Conservation (phyloP, 2,113 vertebrate genomes). For the Opisthocomus hoazin region DNA sequence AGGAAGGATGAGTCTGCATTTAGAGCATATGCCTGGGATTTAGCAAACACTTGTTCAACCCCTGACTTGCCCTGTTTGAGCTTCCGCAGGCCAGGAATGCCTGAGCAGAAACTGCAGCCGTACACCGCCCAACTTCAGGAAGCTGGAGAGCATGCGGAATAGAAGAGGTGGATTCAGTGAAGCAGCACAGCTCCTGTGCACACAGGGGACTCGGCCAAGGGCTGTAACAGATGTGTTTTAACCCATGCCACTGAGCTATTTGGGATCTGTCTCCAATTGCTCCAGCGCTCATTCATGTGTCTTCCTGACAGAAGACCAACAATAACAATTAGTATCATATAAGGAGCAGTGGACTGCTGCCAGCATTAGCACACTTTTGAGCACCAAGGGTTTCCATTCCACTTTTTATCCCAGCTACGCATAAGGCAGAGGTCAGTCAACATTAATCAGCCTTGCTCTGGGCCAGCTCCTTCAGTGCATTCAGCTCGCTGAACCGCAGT, state of each 20-base stretch:
- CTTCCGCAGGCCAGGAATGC: slow-evolving; percentile 14
- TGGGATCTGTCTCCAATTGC: not conserved
- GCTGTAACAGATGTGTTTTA: slow-evolving; percentile 47
- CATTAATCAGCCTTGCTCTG: not conserved
- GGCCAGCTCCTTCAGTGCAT: not conserved
- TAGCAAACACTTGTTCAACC: not conserved
- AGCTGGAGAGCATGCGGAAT: not conserved
- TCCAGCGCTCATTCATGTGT: not conserved
- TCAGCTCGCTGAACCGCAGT: not conserved
- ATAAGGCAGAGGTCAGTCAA: slow-evolving; percentile 40
- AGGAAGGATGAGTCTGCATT: not conserved
- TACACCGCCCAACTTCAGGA: not conserved
- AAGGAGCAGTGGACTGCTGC: slow-evolving; percentile 15
- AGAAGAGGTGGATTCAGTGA: not conserved
- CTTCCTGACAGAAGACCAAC: slow-evolving; percentile 23
- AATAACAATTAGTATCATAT: slow-evolving; percentile 41
- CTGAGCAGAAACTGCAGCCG: not conserved
- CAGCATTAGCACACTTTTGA: slow-evolving; percentile 8
- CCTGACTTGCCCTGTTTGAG: not conserved
- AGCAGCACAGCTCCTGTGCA: slow-evolving; percentile 44
- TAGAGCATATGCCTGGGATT: not conserved
- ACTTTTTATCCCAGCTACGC: slow-evolving; percentile 30
- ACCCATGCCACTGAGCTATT: slow-evolving; percentile 20
- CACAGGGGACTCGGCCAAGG: slow-evolving; percentile 31
- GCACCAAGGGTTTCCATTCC: slow-evolving; percentile 33